phyloP scores from a whole-genome alignment of 2,113 vertebrate species.

The Capreolus pygargus region DNA sequence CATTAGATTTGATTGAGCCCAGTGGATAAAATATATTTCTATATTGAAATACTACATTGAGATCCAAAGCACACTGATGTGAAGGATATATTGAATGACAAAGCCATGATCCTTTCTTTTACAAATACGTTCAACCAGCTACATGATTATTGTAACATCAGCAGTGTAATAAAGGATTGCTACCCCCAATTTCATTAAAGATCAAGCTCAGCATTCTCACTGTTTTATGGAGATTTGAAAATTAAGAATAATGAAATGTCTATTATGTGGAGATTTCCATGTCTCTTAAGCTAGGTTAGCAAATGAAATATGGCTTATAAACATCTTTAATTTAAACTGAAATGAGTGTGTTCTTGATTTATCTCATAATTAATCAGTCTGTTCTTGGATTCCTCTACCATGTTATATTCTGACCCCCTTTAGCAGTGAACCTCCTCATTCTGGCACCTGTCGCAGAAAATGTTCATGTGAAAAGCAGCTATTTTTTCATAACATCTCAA shows the following conservation, averaged over 20 bases:
- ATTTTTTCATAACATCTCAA: neutral
- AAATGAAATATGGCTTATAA: neutral
- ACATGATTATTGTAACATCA: neutral
- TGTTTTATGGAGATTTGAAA: neutral
- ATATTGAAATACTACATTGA: neutral
- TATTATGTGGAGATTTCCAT: neutral
- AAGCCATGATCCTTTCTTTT: constrained; percentile 1
- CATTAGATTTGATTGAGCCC: neutral
- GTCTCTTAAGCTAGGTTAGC: neutral
- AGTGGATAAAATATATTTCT: neutral
- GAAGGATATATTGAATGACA: neutral
- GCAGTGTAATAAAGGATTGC: neutral
- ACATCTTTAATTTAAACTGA: neutral
- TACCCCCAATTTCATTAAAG: neutral
- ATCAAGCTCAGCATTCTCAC: neutral
- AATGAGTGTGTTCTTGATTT: neutral
- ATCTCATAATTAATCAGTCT: neutral
- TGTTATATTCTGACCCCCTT: neutral
- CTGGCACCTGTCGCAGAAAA: neutral
- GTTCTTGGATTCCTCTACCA: neutral
- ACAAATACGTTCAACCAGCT: neutral
- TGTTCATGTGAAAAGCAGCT: neutral
- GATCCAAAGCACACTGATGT: neutral
- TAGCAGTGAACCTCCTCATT: neutral
- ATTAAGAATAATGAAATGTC: neutral